Conservation (phyloP, 2,888 invertebrate genomes). For the Oxycera nigricornis region DNA sequence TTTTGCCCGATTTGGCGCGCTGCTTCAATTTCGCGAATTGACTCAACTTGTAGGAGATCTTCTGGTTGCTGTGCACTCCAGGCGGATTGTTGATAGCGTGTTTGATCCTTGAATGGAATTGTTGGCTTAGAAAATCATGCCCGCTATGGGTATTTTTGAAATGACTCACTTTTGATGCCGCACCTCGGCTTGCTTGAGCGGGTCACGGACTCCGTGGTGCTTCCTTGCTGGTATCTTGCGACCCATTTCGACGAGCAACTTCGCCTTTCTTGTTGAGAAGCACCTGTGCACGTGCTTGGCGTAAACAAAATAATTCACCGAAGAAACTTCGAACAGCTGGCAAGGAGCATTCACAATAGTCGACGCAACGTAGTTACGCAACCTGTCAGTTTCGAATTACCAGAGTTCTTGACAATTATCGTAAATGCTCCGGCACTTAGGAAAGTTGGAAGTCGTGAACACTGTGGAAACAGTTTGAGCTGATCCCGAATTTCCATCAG, state of each 20-base stretch:
- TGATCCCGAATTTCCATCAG: background rate
- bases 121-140: no score
- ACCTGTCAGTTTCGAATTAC: no score
- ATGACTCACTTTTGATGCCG: slow-evolving; percentile 68
- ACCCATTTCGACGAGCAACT: slow-evolving; percentile 4
- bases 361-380: background rate
- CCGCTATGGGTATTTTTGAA: background rate
- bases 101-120: slow-evolving; percentile 66
- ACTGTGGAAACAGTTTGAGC: background rate
- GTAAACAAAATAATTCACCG: background rate
- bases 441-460: no score
- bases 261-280: background rate
- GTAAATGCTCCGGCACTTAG: no score
- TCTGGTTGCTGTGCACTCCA: slow-evolving; percentile 72
- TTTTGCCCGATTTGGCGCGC: slow-evolving; percentile 58
- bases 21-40: slow-evolving; percentile 69
- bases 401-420: no score
- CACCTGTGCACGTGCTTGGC: background rate
- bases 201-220: slow-evolving; percentile 80
- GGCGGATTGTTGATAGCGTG: slow-evolving; percentile 80
- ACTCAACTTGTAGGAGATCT: slow-evolving; percentile 74
- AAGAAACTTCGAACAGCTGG: background rate
- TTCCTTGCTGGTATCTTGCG: slow-evolving; percentile 83
- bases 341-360: background rate
- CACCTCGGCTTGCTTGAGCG: slow-evolving; percentile 72